These are phyloP conservation scores for Lates calcarifer DNA, from an alignment of 2,113 vertebrate genomes.

Conservation along the genomic window DNA sequence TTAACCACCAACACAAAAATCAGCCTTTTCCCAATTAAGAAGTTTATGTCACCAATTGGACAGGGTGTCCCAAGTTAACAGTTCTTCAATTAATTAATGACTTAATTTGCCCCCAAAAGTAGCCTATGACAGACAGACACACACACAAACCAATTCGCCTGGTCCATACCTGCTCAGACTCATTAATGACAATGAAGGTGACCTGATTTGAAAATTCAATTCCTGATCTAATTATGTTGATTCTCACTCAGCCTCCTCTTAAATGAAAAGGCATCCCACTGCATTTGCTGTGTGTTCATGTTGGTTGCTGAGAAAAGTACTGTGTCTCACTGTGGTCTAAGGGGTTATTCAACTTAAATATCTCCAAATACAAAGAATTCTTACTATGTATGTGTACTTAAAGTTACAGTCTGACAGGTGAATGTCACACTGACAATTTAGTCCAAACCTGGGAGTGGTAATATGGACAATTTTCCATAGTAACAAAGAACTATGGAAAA, in stretches of 20 bases:
- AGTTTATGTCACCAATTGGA: too few relatives aligned
- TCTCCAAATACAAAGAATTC: neutral
- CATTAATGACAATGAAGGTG: conserved; percentile 51
- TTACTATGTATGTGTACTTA: neutral
- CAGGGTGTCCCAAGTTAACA: too few relatives aligned
- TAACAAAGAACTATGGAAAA: too few relatives aligned
- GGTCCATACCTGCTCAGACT: neutral
- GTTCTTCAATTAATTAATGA: too few relatives aligned
- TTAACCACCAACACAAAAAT: too few relatives aligned
- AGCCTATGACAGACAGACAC: too few relatives aligned
- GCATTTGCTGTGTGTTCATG: neutral
- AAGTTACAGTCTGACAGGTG: too few relatives aligned
- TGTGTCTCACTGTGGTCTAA: neutral
- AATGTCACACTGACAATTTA: too few relatives aligned
- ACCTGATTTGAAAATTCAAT: conserved; percentile 11
- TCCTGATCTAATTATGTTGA: conserved; percentile 12
- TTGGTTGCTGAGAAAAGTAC: neutral
- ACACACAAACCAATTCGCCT: neutral
- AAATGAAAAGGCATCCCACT: neutral
- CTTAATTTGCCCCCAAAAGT: too few relatives aligned
- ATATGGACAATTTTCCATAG: too few relatives aligned
- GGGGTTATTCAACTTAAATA: neutral
- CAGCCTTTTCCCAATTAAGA: too few relatives aligned
- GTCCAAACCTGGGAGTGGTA: too few relatives aligned
- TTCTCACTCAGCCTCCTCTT: conserved; percentile 9